These are phyloP conservation scores for Nylanderia fulva DNA, from an alignment of 1,140 invertebrate genomes.

Conservation along the genomic window DNA sequence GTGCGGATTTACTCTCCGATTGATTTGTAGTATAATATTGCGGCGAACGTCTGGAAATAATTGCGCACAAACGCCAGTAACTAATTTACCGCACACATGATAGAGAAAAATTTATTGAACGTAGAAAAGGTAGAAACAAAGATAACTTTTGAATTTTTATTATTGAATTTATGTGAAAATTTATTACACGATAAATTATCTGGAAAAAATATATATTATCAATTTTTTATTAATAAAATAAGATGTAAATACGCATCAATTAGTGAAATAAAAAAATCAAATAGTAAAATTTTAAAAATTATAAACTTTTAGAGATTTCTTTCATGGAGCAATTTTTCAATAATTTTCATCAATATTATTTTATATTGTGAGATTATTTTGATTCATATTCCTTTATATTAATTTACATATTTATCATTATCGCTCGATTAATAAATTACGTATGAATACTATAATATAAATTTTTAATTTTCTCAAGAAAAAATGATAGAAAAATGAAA, in stretches of 20 bases:
- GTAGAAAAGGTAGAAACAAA: neutral
- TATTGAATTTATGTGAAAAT: neutral
- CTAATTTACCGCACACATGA: neutral
- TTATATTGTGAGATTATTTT: neutral
- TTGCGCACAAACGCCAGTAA: neutral
- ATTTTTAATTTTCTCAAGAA: neutral
- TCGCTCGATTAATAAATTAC: neutral
- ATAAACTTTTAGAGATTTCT: neutral
- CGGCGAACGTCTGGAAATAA: constrained; percentile 50
- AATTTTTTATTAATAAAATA: neutral
- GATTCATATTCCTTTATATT: neutral
- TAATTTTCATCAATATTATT: neutral
- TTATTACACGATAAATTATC: neutral
- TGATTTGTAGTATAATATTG: constrained; percentile 49
- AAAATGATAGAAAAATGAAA: neutral
- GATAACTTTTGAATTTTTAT: neutral
- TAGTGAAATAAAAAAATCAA: neutral
- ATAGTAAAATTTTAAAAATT: too few species aligned
- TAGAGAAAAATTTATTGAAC: neutral
- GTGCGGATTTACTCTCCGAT: constrained; percentile 48
- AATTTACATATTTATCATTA: neutral
- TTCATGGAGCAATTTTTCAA: neutral
- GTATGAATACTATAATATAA: neutral
- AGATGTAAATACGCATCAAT: neutral
- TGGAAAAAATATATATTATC: neutral